Evolutionary conservation across 2,113 vertebrate species (phyloP).

Genomic region (Sigmodon hispidus): DNA sequence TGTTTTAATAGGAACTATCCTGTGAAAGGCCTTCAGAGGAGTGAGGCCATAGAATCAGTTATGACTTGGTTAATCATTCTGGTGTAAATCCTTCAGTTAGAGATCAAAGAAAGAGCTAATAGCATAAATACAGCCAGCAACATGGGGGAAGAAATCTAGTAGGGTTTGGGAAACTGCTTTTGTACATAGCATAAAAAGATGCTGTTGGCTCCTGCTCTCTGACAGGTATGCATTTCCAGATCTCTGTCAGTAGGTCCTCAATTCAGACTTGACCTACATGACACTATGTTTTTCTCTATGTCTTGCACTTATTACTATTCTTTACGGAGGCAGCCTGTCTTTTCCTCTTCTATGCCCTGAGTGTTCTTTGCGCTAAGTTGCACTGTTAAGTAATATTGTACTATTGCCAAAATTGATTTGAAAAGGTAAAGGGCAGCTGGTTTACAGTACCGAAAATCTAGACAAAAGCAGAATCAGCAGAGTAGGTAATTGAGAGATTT

Average conservation of each 20-base stretch:
- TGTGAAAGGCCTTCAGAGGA: background rate
- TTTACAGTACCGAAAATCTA: background rate
- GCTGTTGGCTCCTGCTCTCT: no score
- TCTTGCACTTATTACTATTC: background rate
- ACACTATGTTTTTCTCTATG: background rate
- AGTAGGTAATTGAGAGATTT: background rate
- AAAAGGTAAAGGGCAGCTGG: no score
- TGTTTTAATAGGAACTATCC: background rate
- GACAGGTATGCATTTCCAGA: background rate
- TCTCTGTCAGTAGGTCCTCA: background rate
- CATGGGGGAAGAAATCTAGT: background rate
- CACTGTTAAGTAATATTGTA: background rate
- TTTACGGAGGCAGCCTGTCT: background rate
- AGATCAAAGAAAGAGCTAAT: background rate
- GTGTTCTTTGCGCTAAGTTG: background rate
- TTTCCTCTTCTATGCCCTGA: background rate
- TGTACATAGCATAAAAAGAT: conserved; percentile 13
- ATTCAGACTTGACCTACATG: background rate
- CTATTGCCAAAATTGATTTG: background rate
- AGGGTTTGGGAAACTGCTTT: background rate
- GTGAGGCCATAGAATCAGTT: background rate
- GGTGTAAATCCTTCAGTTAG: background rate
- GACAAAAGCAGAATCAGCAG: background rate
- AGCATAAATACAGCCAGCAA: background rate
- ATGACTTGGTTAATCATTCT: background rate